These are phyloP conservation scores for Pongo abelii DNA, from an alignment of 2,113 vertebrate species.

Conservation along the genomic window DNA sequence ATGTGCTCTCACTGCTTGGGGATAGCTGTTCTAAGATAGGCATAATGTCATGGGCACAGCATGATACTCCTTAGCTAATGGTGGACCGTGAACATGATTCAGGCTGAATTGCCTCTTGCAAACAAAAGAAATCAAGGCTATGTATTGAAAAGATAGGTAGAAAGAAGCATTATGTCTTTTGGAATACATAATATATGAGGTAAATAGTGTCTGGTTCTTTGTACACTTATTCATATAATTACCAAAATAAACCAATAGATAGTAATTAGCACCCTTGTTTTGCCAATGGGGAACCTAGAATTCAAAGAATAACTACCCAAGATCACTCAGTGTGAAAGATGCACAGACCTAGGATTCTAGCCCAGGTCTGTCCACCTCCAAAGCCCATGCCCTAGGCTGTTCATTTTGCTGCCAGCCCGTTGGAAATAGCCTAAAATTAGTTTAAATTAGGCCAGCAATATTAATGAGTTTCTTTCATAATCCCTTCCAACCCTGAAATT, in stretches of 20 bases:
- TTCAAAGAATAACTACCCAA: background rate
- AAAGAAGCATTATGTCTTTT: background rate
- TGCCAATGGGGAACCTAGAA: background rate
- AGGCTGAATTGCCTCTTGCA: background rate
- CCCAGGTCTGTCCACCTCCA: background rate
- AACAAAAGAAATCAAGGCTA: background rate
- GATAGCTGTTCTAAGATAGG: background rate
- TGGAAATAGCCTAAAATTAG: background rate
- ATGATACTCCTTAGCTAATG: background rate
- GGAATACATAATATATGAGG: background rate
- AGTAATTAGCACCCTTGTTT: background rate
- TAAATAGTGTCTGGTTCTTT: background rate
- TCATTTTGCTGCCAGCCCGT: background rate
- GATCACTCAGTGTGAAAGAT: background rate
- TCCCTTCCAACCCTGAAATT: background rate
- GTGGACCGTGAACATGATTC: background rate
- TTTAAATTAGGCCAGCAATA: background rate
- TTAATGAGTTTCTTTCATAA: background rate
- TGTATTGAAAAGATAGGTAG: background rate
- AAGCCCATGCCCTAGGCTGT: background rate
- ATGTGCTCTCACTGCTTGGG: background rate
- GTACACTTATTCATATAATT: background rate
- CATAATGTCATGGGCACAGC: background rate
- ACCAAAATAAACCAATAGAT: background rate
- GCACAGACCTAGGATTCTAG: background rate